Base-by-base conservation (phyloP, 2,888 invertebrate species). In the Abscondita cerata region DNA sequence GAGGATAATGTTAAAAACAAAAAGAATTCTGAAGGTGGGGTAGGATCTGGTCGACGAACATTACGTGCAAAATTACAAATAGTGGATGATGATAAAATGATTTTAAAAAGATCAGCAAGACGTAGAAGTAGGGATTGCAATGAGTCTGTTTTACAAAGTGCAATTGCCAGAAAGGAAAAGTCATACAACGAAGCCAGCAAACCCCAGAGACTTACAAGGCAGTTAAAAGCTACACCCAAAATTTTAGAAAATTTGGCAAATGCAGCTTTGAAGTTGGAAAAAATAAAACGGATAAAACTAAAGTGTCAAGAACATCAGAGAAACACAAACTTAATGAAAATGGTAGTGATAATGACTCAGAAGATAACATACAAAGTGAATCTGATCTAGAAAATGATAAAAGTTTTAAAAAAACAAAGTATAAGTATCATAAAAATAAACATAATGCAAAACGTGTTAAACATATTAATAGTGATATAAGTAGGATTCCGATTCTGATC, bases 81-180 rank as follows among this genome's bases (percentile, higher is more conserved):
- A 25, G 31, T 53, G 15, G 70, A 75, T 38, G 70, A 75, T 41
- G 70, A 73, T 47, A 70, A 83, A 57, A 81, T 81, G 57, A 82
- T 81, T 48, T 70, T 85, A 0, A 90, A 90, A 76, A 83, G 90
- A 15, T 87, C 87, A 0, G 85, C 87, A 0, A 83, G 88, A 52
- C 83, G 88, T 34, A 81, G 86, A 47, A 87, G 86, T 68, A 88
- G 87, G 73, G 88, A 88, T 69, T 83, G 81, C 41, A 79, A 79
- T 12, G 85, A 87, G 64, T 88, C 89, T 50, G 84, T 89, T 25
- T 77, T 91, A 16, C 88, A 89, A 64, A 87, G 85, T 77, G 89
- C 90, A 8, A 90, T 90, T 70, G 89, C 89, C 0, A 82, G 89
- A 11, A 90, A 90, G 74, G 89, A 90, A 75, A 90, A 89, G 69